Conservation (phyloP, 1,140 invertebrate species). For the Nomia melanderi region DNA sequence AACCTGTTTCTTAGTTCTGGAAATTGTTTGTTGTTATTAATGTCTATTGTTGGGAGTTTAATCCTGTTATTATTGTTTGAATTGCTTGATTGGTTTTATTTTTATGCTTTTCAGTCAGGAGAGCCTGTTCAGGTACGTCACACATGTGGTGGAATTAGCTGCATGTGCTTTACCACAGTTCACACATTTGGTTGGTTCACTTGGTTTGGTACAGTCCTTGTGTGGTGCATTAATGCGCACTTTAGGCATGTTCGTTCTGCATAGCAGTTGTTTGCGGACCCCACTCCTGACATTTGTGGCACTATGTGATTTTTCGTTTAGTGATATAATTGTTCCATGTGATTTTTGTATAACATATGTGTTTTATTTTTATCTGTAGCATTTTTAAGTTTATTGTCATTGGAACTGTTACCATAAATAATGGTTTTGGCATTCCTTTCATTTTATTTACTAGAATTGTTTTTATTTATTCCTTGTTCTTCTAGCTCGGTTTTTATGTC, state of each 20-base stretch:
- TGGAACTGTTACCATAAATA: neutral
- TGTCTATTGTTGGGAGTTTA: neutral
- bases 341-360: constrained; percentile 32
- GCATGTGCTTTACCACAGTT: constrained; percentile 67
- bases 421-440: neutral
- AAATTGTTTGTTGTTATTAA: neutral
- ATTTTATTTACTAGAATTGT: neutral
- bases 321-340: constrained; percentile 59
- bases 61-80: neutral
- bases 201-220: constrained; percentile 62
- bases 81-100: too few species aligned
- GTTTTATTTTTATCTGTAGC: neutral
- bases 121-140: neutral
- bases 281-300: constrained; percentile 71
- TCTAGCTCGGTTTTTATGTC: too few species aligned
- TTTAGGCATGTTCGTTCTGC: constrained; percentile 67
- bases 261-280: constrained; percentile 67
- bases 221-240: constrained; percentile 68
- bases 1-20: neutral
- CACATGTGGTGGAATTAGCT: constrained; percentile 57
- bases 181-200: constrained; percentile 58
- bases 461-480: too few species aligned
- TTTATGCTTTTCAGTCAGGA: too few species aligned
- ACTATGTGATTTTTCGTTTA: constrained; percentile 62
- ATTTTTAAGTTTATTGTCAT: neutral